Evolutionary conservation across 2,888 invertebrate genomes (phyloP).

Genomic region (Panzeria rudis): DNA sequence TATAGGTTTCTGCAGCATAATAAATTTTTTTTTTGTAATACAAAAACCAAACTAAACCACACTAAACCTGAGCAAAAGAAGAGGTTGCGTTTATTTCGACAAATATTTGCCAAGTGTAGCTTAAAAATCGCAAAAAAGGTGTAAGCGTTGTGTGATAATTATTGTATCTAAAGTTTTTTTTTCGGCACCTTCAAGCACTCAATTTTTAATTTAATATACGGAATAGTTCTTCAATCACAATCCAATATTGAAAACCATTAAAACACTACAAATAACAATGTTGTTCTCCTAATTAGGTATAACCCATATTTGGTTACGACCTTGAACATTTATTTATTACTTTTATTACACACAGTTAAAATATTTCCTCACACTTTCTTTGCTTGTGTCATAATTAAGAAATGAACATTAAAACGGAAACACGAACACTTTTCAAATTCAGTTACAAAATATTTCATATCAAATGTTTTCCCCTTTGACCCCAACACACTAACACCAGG

Average conservation of each 20-base stretch:
- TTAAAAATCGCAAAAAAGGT: no score
- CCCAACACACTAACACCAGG: slow-evolving; percentile 17
- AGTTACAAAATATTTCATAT: slow-evolving; percentile 5
- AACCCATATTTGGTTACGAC: background rate
- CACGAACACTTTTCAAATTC: background rate
- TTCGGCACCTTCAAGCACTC: no score
- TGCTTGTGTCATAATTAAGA: background rate
- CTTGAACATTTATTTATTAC: background rate
- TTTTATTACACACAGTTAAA: background rate
- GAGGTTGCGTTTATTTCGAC: no score
- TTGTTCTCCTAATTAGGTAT: background rate
- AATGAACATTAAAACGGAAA: slow-evolving; percentile 11
- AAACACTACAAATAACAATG: background rate
- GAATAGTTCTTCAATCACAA: background rate
- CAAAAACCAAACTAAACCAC: no score
- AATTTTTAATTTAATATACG: no score
- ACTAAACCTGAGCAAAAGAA: no score
- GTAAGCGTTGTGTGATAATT: no score
- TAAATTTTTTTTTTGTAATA: no score
- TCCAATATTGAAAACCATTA: background rate
- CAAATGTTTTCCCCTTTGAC: slow-evolving; percentile 31
- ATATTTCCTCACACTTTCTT: background rate
- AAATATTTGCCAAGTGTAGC: no score
- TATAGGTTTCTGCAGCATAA: no score
- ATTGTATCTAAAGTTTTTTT: no score